Evolutionary conservation across 2,113 vertebrate species (phyloP).

Genomic region (Todiramphus chloris): DNA sequence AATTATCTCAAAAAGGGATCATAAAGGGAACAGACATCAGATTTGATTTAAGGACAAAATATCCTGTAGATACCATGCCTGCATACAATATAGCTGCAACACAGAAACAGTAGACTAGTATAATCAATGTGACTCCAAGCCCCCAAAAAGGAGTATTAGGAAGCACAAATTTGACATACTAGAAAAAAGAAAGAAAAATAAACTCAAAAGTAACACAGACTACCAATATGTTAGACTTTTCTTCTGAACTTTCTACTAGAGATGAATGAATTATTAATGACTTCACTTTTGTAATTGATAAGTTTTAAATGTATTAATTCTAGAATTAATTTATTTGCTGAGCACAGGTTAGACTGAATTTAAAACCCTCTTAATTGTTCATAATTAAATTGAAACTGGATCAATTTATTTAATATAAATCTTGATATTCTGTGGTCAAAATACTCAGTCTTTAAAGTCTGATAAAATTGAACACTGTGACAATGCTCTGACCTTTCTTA

Average conservation of each 20-base stretch:
- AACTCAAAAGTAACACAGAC: not conserved
- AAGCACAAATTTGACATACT: not conserved
- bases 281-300: not conserved
- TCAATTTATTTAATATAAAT: not conserved
- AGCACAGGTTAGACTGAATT: not conserved
- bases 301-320: not conserved
- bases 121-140: not conserved
- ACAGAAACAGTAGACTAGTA: not conserved
- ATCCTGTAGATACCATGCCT: not conserved
- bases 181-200: not conserved
- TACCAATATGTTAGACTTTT: not conserved
- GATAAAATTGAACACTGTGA: not conserved
- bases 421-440: not conserved
- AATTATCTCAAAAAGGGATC: not conserved
- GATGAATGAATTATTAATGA: not conserved
- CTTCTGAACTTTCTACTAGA: not conserved
- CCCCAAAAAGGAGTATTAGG: not conserved
- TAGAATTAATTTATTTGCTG: not conserved
- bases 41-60: slow-evolving; percentile 23
- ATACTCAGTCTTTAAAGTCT: not conserved
- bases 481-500: not conserved
- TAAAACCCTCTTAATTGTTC: not conserved
- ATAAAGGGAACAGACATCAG: not conserved
- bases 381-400: not conserved
- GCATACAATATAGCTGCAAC: not conserved